Base-by-base conservation (phyloP, 2,888 invertebrate genomes). In the Lacanobia oleracea region DNA sequence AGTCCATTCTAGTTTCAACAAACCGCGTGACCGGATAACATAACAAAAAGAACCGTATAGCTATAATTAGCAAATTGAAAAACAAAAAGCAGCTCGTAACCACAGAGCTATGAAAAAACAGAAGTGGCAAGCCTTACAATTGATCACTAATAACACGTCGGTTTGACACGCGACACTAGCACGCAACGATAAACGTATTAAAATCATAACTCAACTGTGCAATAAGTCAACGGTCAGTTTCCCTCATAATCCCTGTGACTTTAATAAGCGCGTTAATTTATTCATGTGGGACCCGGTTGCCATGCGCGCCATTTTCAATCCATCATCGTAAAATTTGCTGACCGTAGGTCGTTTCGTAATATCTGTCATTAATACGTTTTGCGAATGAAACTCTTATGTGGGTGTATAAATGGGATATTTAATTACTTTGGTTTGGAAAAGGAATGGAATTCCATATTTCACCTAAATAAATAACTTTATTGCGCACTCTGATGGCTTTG, bases 251-350 rank as follows among this genome's bases (percentile, higher is more conserved):
- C 76, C 75, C 56, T 67, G 69, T 78, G 79, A 81, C 82, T 86
- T 88, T 87, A 89, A 89, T 88, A 86, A 80, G 85, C 76, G 71
- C 80, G 81, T 83, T 89, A 89, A 89, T 88, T 87, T 89, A 89
- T 89, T 87, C 87, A 87, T 85, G 67, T 83, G 83, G 83, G 82
- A 78, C 76, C 75, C 64, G 67, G 85, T 84, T 75, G 69, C 81
- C 81, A 81, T 84, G 83, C 78, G 83, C 75, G 83, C 81, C 79
- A 79, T 81, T 80, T 86, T 87, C 85, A 80, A 89, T 89, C 87
- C 86, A 88, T 88, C 88, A 89, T 87, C 75, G 75, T 86, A 79
- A 84, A 86, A 81, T 85, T 82, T 77, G 78, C 85, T 77, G 81
- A 77, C 77, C 75, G 72, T 60, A 69, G 72, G 75, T 76, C 77